Conservation (phyloP, 1,140 invertebrate species). For the Bombus polaris region DNA sequence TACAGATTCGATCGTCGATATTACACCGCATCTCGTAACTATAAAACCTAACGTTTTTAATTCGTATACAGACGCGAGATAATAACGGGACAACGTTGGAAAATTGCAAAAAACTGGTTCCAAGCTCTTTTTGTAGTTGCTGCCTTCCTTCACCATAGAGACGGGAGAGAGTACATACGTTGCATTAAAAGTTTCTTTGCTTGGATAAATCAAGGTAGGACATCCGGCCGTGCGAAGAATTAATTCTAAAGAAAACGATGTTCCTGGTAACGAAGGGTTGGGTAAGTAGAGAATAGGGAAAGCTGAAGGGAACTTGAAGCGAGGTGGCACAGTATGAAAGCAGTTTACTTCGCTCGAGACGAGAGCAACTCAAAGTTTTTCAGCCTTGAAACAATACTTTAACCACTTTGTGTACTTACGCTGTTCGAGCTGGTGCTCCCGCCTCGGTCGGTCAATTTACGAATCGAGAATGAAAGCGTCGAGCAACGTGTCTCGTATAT, state of each 20-base stretch:
- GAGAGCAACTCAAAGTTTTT: conserved; percentile 16
- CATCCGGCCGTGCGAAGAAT: not conserved
- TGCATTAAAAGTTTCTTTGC: not conserved
- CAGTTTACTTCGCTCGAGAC: conserved; percentile 17
- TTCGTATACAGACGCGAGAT: not conserved
- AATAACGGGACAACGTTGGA: not conserved
- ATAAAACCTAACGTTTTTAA: not conserved
- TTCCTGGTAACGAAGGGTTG: conserved; percentile 12
- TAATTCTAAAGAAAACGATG: not conserved
- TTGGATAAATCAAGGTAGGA: not conserved
- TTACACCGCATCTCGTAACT: not conserved
- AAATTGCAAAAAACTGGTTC: not conserved
- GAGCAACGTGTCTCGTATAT: not conserved
- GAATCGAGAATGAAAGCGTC: not conserved
- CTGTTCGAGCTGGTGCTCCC: not conserved
- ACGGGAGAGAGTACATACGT: not conserved
- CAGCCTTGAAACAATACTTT: conserved; percentile 25
- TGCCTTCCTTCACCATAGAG: not conserved
- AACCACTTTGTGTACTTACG: conserved; percentile 24
- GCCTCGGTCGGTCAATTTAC: conserved; percentile 2
- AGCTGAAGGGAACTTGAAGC: not conserved
- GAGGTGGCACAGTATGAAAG: conserved; percentile 19
- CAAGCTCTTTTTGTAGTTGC: not conserved
- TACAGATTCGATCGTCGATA: not conserved
- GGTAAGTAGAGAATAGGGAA: not conserved